Evolutionary conservation across 2,888 invertebrate genomes (phyloP), one percentile per base, ranked within the genome.

Genomic region (Boloria selene): DNA sequence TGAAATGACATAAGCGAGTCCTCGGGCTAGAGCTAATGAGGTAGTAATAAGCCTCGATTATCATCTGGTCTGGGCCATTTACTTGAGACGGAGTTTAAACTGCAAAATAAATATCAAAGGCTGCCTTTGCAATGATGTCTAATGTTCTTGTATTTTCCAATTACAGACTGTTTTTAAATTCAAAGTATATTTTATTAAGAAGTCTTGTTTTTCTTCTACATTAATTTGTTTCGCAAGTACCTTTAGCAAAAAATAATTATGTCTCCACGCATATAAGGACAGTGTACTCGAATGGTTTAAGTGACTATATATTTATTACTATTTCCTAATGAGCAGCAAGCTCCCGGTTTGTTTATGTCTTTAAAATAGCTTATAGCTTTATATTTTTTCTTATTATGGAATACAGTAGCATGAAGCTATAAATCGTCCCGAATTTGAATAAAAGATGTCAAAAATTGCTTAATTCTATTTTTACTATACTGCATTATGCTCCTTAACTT

Each of bases 21-120:
- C 84, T 70, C 77, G 69, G 84, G 87, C 77, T 70, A 69, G 72
- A 72, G 71, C 79, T 87, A 86, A 87, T 86, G 84, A 86, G 80
- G 73, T 73, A 73, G 79, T 84, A 85, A 87, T 86, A 81, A 87
- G 79, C 77, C 75, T 75, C 80, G 81, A 82, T 86, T 84, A 83
- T 81, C 81, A 81, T 81, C 79, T 77, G 71, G 75, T 82, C 78
- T 76, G 74, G 74, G 73, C 75, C 77, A 79, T 83, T 83, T 79
- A 77, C 81, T 81, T 79, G 72, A 72, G 70, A 69, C 70, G 69
- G 68, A 70, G 67, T 70, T 71, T 76, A 71, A 78, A 75, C 78
- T 80, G 81, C 85, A 82, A 81, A 78, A 82, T 82, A 79, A 78
- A 80, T 81, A 81, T 79, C 78, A 83, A 81, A 82, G 79, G 73